Conservation (phyloP, 2,888 invertebrate species). For the Drosophila sordidula region DNA sequence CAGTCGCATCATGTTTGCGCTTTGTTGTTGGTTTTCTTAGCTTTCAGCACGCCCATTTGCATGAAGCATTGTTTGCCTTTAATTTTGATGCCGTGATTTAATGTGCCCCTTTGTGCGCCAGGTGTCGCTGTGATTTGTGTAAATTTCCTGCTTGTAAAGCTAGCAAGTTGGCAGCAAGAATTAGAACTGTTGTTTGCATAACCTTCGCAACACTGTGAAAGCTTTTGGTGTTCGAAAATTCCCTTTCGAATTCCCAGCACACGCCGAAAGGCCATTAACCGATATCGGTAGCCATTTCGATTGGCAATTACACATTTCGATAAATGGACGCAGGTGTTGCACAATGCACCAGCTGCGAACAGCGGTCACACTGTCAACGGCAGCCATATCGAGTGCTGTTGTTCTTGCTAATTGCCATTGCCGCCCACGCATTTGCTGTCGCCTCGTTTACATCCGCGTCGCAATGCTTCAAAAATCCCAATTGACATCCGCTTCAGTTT, state of each 20-base stretch:
- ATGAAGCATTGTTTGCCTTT: constrained; percentile 54
- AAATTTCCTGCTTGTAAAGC: constrained; percentile 65
- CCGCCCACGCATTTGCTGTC: constrained; percentile 37
- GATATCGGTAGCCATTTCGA: constrained; percentile 18
- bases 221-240: constrained; percentile 26
- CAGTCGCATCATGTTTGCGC: constrained; percentile 41
- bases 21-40: constrained; percentile 28
- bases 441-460: constrained; percentile 63
- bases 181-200: constrained; percentile 59
- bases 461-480: constrained; percentile 46
- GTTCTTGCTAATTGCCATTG: constrained; percentile 35
- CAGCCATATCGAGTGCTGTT: constrained; percentile 24
- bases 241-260: constrained; percentile 45
- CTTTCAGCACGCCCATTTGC: constrained; percentile 59
- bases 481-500: constrained; percentile 78
- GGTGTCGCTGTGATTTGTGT: constrained; percentile 59
- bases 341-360: constrained; percentile 18
- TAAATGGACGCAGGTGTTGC: constrained; percentile 12
- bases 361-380: neutral
- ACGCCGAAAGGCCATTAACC: constrained; percentile 33
- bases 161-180: constrained; percentile 30
- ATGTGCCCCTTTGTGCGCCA: constrained; percentile 45
- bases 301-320: constrained; percentile 24
- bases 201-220: constrained; percentile 57
- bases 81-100: constrained; percentile 47